Base-by-base conservation (phyloP, 2,888 invertebrate genomes). In the Pycnomerus fuliginosus region DNA sequence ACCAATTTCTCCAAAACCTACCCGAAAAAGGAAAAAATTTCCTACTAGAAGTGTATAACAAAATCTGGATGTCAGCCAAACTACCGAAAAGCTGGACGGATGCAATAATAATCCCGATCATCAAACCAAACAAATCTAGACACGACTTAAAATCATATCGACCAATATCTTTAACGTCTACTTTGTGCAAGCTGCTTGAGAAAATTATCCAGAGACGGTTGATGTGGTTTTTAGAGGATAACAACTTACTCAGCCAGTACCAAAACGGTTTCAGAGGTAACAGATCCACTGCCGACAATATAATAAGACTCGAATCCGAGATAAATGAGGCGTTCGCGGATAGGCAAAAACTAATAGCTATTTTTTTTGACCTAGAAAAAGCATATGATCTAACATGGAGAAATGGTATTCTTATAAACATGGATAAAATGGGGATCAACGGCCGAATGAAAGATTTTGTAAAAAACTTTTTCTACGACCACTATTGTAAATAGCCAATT, bases 61-160 rank as follows among this genome's bases (percentile, higher is more conserved):
- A 20, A 20, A 8, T 20, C 5, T 20, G 20, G 20, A 5, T 7
- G 8, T 7, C 4, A 8, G 20, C 4, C 20, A 8, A 20, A 5
- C 8, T 20, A 7, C 20, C 20, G 8, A 20, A 20, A 20, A 5
- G 8, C 4, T 20, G 20, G 4, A 20, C 5, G 8, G 5, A 20
- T 7, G 20, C 20, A 5, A 20, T 20, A 5, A 20, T 20, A 20
- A 20, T 20, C 20, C 20, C 20, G 20, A 8, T 7, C 8, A 5
- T 7, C 8, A 8, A 20, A 20, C 4, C 20, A 20, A 20, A 20
- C 20, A 20, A 5, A 20, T 7, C 4, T 20, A 20, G 8, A 8
- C 20, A 20, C 20, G 5, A 20, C 4, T 20, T 20, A 20, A 20
- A 5, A 20, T 20, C 20, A 7, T 49, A 53, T 10, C 48, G 20